These are phyloP conservation scores for Mobula hypostoma DNA, from an alignment of 2,113 vertebrate genomes.

Conservation along the genomic window DNA sequence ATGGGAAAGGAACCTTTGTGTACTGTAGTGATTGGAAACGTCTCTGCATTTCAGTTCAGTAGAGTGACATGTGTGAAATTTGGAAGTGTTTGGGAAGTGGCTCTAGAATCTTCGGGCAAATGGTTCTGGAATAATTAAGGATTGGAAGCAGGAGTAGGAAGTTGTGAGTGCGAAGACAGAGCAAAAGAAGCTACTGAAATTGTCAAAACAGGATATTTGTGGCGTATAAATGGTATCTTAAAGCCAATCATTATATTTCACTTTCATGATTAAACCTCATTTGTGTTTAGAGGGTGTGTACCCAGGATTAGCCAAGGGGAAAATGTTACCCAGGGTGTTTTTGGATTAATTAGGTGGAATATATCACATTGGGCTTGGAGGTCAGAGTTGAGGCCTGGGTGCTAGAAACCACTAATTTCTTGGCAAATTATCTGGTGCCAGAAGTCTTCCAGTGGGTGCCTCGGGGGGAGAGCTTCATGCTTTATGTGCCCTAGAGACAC, in stretches of 20 bases:
- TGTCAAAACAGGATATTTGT: background rate
- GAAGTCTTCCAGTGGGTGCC: background rate
- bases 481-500: background rate
- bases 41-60: background rate
- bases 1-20: background rate
- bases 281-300: background rate
- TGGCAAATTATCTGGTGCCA: background rate
- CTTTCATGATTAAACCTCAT: background rate
- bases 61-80: background rate
- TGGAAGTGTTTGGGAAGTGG: background rate
- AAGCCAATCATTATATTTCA: background rate
- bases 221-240: background rate
- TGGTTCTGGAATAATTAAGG: background rate
- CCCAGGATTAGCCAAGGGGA: too few relatives aligned
- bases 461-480: background rate
- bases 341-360: background rate
- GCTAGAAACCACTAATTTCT: background rate
- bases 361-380: background rate
- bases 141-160: background rate
- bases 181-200: background rate
- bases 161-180: background rate
- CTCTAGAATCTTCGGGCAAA: background rate
- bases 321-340: background rate
- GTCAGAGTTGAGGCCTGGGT: background rate
- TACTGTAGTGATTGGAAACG: background rate